Evolutionary conservation across 2,888 invertebrate genomes (phyloP).

Genomic region (Marronus borbonicus): DNA sequence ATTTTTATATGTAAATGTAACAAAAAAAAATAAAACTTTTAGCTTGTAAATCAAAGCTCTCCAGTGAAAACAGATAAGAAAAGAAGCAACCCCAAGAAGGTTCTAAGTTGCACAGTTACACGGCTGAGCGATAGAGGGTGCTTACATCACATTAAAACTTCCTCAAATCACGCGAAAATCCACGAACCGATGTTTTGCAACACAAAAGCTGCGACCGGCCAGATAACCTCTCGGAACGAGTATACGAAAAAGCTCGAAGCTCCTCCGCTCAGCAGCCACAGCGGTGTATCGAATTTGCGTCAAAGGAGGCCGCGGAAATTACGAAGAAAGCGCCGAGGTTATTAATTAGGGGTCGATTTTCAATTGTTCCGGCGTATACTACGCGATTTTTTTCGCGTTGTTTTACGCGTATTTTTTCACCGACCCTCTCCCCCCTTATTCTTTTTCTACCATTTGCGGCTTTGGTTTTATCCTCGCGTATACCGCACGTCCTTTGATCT

Average conservation of each 20-base stretch:
- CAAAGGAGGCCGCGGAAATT: conserved; percentile 56
- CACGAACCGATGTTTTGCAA: background rate
- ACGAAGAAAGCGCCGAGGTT: conserved; percentile 47
- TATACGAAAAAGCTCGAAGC: background rate
- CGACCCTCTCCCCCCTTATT: background rate
- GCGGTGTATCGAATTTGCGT: conserved; percentile 58
- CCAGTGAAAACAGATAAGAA: background rate
- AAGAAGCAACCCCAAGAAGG: background rate
- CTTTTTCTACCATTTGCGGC: background rate
- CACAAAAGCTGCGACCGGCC: conserved; percentile 12
- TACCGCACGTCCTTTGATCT: conserved; percentile 31
- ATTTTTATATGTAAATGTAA: too few relatives aligned
- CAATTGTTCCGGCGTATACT: conserved; percentile 51
- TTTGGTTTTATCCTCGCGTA: background rate
- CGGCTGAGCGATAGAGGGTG: background rate
- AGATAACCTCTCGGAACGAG: background rate
- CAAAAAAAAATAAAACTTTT: background rate
- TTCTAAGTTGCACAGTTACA: background rate
- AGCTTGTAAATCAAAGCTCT: background rate
- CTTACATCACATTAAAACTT: conserved; percentile 21
- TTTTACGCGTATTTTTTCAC: conserved; percentile 40
- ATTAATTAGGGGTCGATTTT: conserved; percentile 58
- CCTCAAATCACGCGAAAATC: conserved; percentile 18
- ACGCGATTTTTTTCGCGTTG: conserved; percentile 13
- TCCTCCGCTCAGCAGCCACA: background rate